A percentile compares a stretch with the other conserved stretches of the same genome.
Evolutionary conservation across 2,113 vertebrate species (phyloP).

Genomic region (Podocnemis expansa): DNA sequence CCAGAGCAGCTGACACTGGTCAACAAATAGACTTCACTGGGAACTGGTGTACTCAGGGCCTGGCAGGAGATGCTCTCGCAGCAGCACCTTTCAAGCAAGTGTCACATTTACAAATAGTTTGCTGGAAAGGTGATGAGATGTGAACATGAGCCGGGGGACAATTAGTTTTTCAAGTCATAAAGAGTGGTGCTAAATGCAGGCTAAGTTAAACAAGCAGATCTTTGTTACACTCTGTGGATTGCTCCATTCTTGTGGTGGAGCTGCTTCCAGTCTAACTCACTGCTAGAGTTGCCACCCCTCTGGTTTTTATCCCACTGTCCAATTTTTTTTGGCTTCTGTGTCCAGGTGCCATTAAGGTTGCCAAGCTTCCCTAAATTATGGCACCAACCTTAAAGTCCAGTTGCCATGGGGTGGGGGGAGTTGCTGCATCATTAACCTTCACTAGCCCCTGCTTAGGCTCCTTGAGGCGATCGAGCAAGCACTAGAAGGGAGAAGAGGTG

Average conservation of each 20-base stretch:
- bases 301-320: too few species aligned
- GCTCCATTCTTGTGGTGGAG: neutral
- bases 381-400: too few species aligned
- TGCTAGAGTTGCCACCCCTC: too few species aligned
- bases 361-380: too few species aligned
- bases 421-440: too few species aligned
- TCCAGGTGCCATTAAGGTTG: too few species aligned
- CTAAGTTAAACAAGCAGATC: neutral
- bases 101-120: neutral
- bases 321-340: too few species aligned
- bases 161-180: neutral
- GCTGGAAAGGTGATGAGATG: neutral
- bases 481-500: too few species aligned
- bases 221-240: neutral
- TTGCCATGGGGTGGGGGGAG: too few species aligned
- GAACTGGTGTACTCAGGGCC: neutral
- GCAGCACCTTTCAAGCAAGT: slow-evolving; percentile 10
- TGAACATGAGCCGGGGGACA: neutral
- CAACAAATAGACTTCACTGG: neutral
- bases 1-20: neutral
- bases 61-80: neutral
- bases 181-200: neutral
- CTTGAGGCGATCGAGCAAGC: too few species aligned
- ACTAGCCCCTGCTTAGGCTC: too few species aligned
- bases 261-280: neutral